A percentile compares a stretch with the other conserved stretches of the same genome.
Conservation (phyloP, 2,888 invertebrate species). For the Tethea ocularis region DNA sequence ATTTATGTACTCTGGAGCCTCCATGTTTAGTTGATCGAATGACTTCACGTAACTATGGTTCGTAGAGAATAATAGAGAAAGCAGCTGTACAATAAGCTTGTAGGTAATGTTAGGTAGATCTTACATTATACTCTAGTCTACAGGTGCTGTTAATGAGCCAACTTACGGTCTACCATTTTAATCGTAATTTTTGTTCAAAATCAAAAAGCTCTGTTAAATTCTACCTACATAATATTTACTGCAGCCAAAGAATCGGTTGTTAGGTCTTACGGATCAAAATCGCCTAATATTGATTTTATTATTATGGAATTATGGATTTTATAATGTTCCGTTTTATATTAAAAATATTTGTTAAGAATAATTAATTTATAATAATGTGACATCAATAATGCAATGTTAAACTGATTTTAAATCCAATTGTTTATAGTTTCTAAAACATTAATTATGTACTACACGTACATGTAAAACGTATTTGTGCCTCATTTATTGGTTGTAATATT, state of each 20-base stretch:
- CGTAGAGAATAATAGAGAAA: slow-evolving; percentile 34
- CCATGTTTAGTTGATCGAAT: background rate
- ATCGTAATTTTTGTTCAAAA: background rate
- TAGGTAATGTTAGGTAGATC: slow-evolving; percentile 67
- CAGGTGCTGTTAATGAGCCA: slow-evolving; percentile 65
- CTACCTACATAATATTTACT: slow-evolving; percentile 11
- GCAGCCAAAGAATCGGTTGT: slow-evolving; percentile 61
- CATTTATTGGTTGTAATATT: slow-evolving; percentile 23
- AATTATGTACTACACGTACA: slow-evolving; percentile 32
- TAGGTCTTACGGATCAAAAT: slow-evolving; percentile 19
- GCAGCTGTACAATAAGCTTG: slow-evolving; percentile 70
- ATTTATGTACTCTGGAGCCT: background rate
- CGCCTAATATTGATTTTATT: slow-evolving; percentile 32
- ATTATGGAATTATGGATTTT: slow-evolving; percentile 20
- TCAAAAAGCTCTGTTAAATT: background rate
- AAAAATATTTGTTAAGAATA: slow-evolving; percentile 23
- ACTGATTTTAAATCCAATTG: slow-evolving; percentile 41
- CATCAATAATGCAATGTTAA: slow-evolving; percentile 28
- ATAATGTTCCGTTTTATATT: slow-evolving; percentile 30
- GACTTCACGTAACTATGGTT: background rate
- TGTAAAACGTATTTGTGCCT: slow-evolving; percentile 45
- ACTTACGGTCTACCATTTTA: slow-evolving; percentile 47
- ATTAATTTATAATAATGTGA: slow-evolving; percentile 26
- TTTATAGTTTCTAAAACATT: slow-evolving; percentile 39
- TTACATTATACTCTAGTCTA: slow-evolving; percentile 70